phyloP scores from a whole-genome alignment of 2,888 invertebrate genomes.

The Hoplodrina ambigua region DNA sequence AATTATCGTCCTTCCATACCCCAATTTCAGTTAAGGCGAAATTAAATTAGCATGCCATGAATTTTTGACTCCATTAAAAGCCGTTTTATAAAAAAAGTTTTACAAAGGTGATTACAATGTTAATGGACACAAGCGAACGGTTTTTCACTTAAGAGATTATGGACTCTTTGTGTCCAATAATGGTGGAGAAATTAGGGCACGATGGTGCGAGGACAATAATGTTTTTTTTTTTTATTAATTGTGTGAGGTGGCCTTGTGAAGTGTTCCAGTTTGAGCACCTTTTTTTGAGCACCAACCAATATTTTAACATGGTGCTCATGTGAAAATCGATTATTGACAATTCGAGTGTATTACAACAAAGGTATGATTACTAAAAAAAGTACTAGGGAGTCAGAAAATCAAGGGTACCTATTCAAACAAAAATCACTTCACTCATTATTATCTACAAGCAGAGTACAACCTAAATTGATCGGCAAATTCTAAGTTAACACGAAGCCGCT shows the following conservation, averaged over 20 bases:
- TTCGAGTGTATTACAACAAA: too few species aligned
- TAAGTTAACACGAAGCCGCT: too few species aligned
- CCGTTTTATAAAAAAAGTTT: conserved; percentile 34
- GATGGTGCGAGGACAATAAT: conserved; percentile 11
- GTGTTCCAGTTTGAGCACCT: too few species aligned
- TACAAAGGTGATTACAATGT: conserved; percentile 52
- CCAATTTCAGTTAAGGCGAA: conserved; percentile 6
- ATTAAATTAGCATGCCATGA: conserved; percentile 62
- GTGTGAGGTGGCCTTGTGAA: conserved; percentile 1
- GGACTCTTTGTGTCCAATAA: conserved; percentile 47
- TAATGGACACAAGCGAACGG: conserved; percentile 50
- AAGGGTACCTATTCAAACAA: too few species aligned
- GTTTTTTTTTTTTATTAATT: conserved; percentile 16
- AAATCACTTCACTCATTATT: too few species aligned
- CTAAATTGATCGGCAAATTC: too few species aligned
- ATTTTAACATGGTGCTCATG: too few species aligned
- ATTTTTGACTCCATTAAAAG: conserved; percentile 60
- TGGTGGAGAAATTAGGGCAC: conserved; percentile 37
- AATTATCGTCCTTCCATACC: background rate
- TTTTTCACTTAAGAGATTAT: conserved; percentile 59
- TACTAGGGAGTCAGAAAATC: too few species aligned
- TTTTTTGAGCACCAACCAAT: too few species aligned
- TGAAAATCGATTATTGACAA: too few species aligned
- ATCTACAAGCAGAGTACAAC: too few species aligned
- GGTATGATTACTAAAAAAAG: too few species aligned